These are phyloP conservation scores for Steatocranus sp. DNA, from an alignment of 2,797 vertebrate genomes.

Conservation along the genomic window DNA sequence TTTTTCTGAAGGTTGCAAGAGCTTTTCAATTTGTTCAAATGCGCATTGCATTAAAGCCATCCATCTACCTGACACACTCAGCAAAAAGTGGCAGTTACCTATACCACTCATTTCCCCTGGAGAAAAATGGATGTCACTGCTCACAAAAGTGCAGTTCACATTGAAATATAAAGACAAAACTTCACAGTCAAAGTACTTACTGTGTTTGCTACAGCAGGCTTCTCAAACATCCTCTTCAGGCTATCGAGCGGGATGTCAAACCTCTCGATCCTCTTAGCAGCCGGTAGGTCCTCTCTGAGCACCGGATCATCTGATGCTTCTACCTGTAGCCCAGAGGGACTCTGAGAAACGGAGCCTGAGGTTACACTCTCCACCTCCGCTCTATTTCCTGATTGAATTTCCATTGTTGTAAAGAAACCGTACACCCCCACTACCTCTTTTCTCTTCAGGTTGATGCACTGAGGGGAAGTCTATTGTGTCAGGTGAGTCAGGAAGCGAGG, in stretches of 20 bases:
- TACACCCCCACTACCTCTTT: slow-evolving; percentile 26
- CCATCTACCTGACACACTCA: background rate
- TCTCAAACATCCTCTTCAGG: slow-evolving; percentile 82
- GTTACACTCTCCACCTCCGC: slow-evolving; percentile 57
- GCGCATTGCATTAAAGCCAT: background rate
- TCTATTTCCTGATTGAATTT: slow-evolving; percentile 82
- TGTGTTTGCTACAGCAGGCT: slow-evolving; percentile 27
- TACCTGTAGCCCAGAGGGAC: slow-evolving; percentile 39
- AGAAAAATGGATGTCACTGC: background rate
- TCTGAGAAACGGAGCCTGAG: slow-evolving; percentile 38
- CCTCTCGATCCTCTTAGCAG: slow-evolving; percentile 69
- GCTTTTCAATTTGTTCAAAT: background rate
- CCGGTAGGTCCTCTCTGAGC: slow-evolving; percentile 63
- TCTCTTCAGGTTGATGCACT: slow-evolving; percentile 19
- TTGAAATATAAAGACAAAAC: background rate
- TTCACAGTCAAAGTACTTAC: slow-evolving; percentile 51
- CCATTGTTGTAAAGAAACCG: slow-evolving; percentile 77
- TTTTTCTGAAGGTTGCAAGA: background rate
- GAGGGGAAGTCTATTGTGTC: slow-evolving; percentile 51
- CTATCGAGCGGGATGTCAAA: slow-evolving; percentile 75
- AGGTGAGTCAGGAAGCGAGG: slow-evolving; percentile 18
- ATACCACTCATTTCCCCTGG: background rate
- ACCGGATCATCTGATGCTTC: slow-evolving; percentile 43
- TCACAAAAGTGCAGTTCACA: background rate
- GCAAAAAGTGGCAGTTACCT: background rate